Evolutionary conservation across 2,797 vertebrate species (phyloP), one percentile per base, ranked within the genome.

Genomic region (Dromococcyx pavoninus): DNA sequence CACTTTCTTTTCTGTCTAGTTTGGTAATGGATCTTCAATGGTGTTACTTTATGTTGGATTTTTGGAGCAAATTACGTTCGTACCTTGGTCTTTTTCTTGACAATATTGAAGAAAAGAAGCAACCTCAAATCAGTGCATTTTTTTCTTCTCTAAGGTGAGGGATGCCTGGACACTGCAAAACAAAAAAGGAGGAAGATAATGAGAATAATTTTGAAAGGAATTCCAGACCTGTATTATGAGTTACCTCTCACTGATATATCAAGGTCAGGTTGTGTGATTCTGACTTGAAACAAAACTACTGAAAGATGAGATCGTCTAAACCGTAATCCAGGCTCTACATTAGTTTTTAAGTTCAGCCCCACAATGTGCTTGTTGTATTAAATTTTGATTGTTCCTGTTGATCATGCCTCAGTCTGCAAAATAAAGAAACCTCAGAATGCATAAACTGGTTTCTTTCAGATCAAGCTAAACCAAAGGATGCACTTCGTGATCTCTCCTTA

Each of bases 341-440:
- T 33, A 54, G 9, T 11, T 17, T 70, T 89, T 82, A 19, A 13
- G 3, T 79, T 91, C 28, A 39, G 71, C 48, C 12, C 43, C 70
- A 18, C 32, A 71, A 41, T 8, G 21, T 33, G 13, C 5, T 64
- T 70, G 50, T 50, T 43, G n/a, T 44, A 66, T 41, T 74, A 35
- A 53, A 28, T 73, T 57, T 58, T 73, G 37, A 12, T 51, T 67
- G 7, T 17, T 56, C 13, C 25, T 64, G 3, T 57, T 64, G 23
- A 10, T n/a, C 0, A 0, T 46, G 7, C 17, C 39, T 71, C 57
- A 28, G 23, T 48, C 44, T 71, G 61, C 53, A 30, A 13, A 33
- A 77, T 15, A 72, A 53, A 74, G 44, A 21, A 71, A 74, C 37
- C 19, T 67, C 27, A 7, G 21, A 32, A n/a, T 4, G 9, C 37